phyloP scores from a whole-genome alignment of 1,140 invertebrate genomes.

The Ostrea edulis region DNA sequence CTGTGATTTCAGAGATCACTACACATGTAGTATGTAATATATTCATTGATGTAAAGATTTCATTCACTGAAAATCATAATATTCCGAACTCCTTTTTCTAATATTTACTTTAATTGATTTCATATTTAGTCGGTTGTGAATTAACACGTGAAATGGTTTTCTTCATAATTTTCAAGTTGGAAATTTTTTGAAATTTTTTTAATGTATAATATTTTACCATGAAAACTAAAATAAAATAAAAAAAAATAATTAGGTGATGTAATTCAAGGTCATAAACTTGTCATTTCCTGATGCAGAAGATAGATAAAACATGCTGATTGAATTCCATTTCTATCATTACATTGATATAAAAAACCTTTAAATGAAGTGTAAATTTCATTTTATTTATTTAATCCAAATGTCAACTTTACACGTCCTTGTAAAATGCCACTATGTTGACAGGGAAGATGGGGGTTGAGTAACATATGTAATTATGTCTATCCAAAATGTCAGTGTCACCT shows the following conservation, averaged over 20 bases:
- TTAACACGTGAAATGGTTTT: neutral
- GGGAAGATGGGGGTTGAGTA: neutral
- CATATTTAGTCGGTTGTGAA: neutral
- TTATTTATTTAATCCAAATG: constrained; percentile 26
- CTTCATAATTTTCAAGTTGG: neutral
- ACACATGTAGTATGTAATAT: neutral
- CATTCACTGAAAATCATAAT: neutral
- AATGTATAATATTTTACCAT: neutral
- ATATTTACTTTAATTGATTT: neutral
- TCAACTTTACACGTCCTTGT: constrained; percentile 28
- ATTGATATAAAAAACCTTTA: neutral
- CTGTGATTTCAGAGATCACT: neutral
- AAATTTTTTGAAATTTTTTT: neutral
- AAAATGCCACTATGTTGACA: constrained; percentile 32
- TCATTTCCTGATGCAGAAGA: neutral
- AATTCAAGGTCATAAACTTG: constrained; percentile 18
- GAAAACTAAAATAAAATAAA: neutral
- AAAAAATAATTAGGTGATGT: neutral
- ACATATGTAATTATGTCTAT: constrained; percentile 28
- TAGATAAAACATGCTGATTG: constrained; percentile 10
- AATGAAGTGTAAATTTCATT: constrained; percentile 31
- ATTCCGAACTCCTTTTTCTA: neutral
- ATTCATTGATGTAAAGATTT: constrained; percentile 5
- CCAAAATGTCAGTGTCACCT: constrained; percentile 31
- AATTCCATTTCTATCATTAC: constrained; percentile 1